Conservation (phyloP, 2,888 invertebrate genomes). For the Pediacus dermestoides region DNA sequence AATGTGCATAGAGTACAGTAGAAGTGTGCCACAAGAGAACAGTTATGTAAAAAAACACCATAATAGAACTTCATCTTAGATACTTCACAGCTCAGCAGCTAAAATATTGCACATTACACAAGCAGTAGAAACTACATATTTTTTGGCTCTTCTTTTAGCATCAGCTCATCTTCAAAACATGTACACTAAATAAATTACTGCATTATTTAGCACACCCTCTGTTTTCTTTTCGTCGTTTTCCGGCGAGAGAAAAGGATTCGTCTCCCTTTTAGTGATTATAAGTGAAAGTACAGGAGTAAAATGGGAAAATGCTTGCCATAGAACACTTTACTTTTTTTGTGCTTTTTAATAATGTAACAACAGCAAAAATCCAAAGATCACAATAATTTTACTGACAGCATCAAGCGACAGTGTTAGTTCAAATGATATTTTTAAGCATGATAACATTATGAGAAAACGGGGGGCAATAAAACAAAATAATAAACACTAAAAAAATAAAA, state of each 20-base stretch:
- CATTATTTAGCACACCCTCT: too few relatives aligned
- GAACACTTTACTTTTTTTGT: slow-evolving; percentile 31
- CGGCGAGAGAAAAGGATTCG: slow-evolving; percentile 25
- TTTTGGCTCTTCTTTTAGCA: too few relatives aligned
- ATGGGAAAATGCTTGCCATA: slow-evolving; percentile 20
- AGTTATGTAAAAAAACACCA: too few relatives aligned
- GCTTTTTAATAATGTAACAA: too few relatives aligned
- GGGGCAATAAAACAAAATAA: slow-evolving; percentile 15
- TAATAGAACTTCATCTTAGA: not conserved
- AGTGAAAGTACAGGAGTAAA: too few relatives aligned
- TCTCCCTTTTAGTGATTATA: too few relatives aligned
- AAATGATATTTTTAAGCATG: slow-evolving; percentile 9
- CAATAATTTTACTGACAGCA: slow-evolving; percentile 24
- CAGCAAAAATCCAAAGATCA: slow-evolving; percentile 12
- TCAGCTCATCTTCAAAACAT: too few relatives aligned
- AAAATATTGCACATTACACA: slow-evolving; percentile 43
- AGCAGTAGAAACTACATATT: slow-evolving; percentile 36
- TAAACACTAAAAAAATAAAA: slow-evolving; percentile 38
- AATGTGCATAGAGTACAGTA: slow-evolving; percentile 29
- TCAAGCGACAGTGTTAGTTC: slow-evolving; percentile 26
- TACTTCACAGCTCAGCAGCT: slow-evolving; percentile 15
- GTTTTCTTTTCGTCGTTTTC: slow-evolving; percentile 15
- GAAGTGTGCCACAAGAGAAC: slow-evolving; percentile 26
- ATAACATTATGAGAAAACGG: slow-evolving; percentile 13
- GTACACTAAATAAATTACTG: too few relatives aligned